phyloP scores from a whole-genome alignment of 2,888 invertebrate genomes.

The Lasius fuliginosus region DNA sequence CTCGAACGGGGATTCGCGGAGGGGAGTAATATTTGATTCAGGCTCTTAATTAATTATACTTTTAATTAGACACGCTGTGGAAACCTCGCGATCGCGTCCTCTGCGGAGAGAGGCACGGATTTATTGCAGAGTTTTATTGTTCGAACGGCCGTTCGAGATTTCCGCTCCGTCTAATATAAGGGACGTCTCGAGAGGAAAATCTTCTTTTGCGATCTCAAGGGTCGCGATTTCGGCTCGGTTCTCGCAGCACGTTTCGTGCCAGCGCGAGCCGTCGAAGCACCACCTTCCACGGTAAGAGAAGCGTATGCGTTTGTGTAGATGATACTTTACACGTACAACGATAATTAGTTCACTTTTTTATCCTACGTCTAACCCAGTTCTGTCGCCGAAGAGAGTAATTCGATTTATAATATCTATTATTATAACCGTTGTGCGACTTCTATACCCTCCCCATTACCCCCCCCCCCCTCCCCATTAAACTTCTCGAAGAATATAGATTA shows the following conservation, averaged over 20 bases:
- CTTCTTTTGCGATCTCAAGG: slow-evolving; percentile 30
- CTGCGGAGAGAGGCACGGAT: slow-evolving; percentile 14
- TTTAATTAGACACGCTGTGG: slow-evolving; percentile 43
- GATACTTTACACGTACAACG: slow-evolving; percentile 63
- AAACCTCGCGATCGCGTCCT: slow-evolving; percentile 19
- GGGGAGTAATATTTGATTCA: slow-evolving; percentile 17
- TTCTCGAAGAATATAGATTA: slow-evolving; percentile 52
- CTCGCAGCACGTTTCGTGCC: slow-evolving; percentile 61
- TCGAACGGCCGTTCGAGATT: slow-evolving; percentile 40
- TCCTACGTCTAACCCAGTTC: slow-evolving; percentile 48
- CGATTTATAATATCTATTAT: slow-evolving; percentile 49
- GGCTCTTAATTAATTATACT: slow-evolving; percentile 31
- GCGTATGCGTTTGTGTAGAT: slow-evolving; percentile 80
- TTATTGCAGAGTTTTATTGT: slow-evolving; percentile 28
- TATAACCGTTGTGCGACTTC: slow-evolving; percentile 31
- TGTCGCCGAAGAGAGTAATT: slow-evolving; percentile 41
- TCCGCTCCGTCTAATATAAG: slow-evolving; percentile 18
- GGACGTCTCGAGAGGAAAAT: slow-evolving; percentile 27
- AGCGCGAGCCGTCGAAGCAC: slow-evolving; percentile 62
- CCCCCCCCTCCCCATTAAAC: slow-evolving; percentile 12
- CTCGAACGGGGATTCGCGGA: slow-evolving; percentile 14
- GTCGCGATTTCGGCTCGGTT: slow-evolving; percentile 16
- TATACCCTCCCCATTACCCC: not conserved
- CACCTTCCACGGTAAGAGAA: slow-evolving; percentile 79
- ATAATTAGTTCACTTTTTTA: slow-evolving; percentile 68